phyloP scores from a whole-genome alignment of 2,888 invertebrate species.

The Caenorhabditis japonica region DNA sequence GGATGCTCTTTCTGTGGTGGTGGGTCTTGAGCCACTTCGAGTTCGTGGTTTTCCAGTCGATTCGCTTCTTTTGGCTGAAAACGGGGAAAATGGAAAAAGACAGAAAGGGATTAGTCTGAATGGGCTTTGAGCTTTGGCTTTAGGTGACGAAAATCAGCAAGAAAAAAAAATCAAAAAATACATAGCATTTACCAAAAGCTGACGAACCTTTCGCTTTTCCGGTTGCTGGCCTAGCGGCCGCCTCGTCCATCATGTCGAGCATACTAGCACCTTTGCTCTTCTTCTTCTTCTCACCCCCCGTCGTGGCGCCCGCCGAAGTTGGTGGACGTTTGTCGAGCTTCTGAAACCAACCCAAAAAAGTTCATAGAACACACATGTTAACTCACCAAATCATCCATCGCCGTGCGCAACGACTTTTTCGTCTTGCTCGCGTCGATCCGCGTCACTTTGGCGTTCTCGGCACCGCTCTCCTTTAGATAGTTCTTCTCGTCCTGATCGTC shows the following conservation, averaged over 20 bases:
- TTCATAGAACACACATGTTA: no score
- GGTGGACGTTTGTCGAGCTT: conserved; percentile 25
- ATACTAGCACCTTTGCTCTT: conserved; percentile 71
- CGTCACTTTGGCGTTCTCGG: conserved; percentile 29
- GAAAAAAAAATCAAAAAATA: no score
- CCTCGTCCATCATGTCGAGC: conserved; percentile 76
- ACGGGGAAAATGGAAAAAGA: no score
- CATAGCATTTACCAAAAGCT: neutral
- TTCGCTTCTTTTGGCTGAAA: conserved; percentile 43
- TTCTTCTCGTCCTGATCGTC: conserved; percentile 59
- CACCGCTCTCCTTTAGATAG: conserved; percentile 51
- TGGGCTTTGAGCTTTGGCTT: neutral
- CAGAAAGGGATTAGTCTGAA: neutral
- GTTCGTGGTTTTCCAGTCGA: conserved; percentile 34
- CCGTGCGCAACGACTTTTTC: conserved; percentile 58
- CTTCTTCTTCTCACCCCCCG: conserved; percentile 39
- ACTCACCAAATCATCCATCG: conserved; percentile 60
- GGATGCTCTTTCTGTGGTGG: conserved; percentile 10
- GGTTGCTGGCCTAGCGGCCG: conserved; percentile 59
- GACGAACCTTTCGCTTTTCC: conserved; percentile 39
- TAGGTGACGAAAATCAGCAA: neutral
- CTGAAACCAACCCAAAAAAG: neutral
- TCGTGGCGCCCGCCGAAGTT: no score
- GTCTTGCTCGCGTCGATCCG: conserved; percentile 56
- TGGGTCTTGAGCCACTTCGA: conserved; percentile 20